Percentiles rank a stretch among this genome's conserved stretches.
Conservation (phyloP, 2,113 vertebrate species). For the Thunnus thynnus region DNA sequence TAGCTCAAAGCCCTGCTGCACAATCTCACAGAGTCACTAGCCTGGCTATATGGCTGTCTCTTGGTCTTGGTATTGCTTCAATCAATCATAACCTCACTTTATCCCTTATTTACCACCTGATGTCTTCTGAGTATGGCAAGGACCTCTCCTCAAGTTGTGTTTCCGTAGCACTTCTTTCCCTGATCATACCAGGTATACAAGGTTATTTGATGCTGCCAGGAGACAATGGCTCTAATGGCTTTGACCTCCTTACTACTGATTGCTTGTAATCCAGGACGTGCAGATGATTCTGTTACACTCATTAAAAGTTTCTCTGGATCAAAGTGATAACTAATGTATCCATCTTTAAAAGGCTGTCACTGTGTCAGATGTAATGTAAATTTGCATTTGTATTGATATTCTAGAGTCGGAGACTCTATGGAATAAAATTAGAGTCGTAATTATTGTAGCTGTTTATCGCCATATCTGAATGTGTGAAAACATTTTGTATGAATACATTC, state of each 20-base stretch:
- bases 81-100: too few relatives aligned
- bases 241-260: conserved; percentile 31
- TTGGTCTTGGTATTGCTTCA: too few relatives aligned
- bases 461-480: too few relatives aligned
- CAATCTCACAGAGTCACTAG: too few relatives aligned
- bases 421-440: too few relatives aligned
- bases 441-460: too few relatives aligned
- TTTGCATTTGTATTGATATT: conserved; percentile 1
- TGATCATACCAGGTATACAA: conserved; percentile 1
- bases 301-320: conserved; percentile 22
- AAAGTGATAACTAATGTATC: background rate
- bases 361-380: background rate
- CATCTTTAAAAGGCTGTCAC: background rate
- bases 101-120: background rate
- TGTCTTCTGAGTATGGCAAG: background rate
- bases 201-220: background rate
- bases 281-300: background rate
- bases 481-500: too few relatives aligned
- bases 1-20: too few relatives aligned
- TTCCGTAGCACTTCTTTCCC: background rate
- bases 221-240: conserved; percentile 11
- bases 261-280: conserved; percentile 9
- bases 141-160: background rate
- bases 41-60: too few relatives aligned
- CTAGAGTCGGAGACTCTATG: background rate